Evolutionary conservation across 1,140 invertebrate genomes (phyloP), one percentile per base, ranked within the genome.

Genomic region (Steinernema feltiae): DNA sequence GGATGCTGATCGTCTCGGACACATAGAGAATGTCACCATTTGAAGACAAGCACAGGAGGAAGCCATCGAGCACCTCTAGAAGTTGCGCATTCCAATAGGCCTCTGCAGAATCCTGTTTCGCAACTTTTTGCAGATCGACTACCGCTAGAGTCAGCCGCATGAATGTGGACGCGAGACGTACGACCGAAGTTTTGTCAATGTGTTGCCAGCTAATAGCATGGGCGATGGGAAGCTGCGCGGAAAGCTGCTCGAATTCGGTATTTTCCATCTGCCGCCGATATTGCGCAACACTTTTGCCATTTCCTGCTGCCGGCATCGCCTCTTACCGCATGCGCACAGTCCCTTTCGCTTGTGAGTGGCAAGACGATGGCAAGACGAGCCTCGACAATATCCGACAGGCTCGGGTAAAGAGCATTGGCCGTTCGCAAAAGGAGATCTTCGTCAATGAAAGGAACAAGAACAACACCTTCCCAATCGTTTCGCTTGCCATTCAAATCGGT

Each of bases 401-500:
- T 88, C 24, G 82, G 82, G 83, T 90, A 92, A 73, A 89, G 85
- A 81, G 89, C 85, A 48, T 91, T 87, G 0, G 87, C 41, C 0
- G 89, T 89, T 85, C 92, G 87, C 32, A 94, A 83, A 63, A 95
- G 88, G 70, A 89, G 88, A 46, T 88, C 86, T 89, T 97, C 94
- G 79, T 97, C 92, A 82, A 98, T 98, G 82, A 98, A 97, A 0
- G 95, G 95, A 83, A 98, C 95, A 0, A 98, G 88, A 3, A 98
- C 94, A 0, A 99, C 92, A 29, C 95, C 95, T 87, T 99, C 96
- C 95, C 95, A 99, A 76, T 97, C 94, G 82, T 97, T 92, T 82
- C 90, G 90, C 85, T 99, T 99, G 0, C 94, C 95, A 89, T 99
- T 91, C 17, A 90, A 83, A 82, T 90, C 89, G 0, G 92, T 94